Conservation (phyloP, 2,797 vertebrate genomes). For the Erethizon dorsatum region DNA sequence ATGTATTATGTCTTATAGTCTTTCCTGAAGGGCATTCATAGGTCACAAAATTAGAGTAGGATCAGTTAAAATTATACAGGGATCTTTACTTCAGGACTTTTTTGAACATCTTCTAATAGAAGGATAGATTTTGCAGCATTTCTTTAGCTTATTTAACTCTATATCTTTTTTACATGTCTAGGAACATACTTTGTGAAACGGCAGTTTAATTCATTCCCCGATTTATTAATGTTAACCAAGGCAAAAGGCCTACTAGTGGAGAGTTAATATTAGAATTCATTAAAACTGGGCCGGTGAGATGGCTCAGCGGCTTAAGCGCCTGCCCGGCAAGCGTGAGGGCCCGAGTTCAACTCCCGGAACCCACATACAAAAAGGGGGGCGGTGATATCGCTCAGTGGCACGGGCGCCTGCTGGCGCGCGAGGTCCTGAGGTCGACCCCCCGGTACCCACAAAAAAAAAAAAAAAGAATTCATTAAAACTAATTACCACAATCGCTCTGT, state of each 20-base stretch:
- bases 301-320: no score
- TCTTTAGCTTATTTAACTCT: constrained; percentile 44
- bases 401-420: no score
- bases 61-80: background rate
- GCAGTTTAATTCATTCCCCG: background rate
- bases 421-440: no score
- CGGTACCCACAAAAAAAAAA: no score
- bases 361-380: no score
- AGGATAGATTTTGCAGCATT: background rate
- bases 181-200: background rate
- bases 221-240: constrained; percentile 31
- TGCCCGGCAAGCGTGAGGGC: no score
- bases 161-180: background rate
- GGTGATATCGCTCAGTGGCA: no score
- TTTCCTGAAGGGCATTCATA: background rate
- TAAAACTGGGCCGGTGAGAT: no score
- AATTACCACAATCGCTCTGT: background rate
- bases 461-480: no score
- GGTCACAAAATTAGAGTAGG: background rate
- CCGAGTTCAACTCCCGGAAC: no score
- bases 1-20: background rate
- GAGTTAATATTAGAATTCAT: background rate
- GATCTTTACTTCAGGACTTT: background rate
- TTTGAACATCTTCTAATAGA: background rate
- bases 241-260: background rate